These are phyloP conservation scores for Crepidodera aurea DNA, from an alignment of 2,888 invertebrate species.

Conservation along the genomic window DNA sequence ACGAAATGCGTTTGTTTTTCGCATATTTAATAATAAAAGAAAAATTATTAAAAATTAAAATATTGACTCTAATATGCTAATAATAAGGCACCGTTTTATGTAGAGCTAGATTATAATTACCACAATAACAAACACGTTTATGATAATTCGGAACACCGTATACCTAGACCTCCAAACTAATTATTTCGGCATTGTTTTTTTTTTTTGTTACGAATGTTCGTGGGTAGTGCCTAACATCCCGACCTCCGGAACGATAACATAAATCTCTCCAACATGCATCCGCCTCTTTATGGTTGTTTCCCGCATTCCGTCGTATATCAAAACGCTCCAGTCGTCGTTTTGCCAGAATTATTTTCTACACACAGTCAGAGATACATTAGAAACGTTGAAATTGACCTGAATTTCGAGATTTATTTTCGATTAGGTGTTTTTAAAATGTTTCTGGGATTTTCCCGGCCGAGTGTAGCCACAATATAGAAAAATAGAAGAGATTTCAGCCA, in stretches of 20 bases:
- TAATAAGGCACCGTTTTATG: no score
- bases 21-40: no score
- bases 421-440: no score
- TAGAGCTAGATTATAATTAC: no score
- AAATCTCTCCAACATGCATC: slow-evolving; percentile 31
- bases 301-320: slow-evolving; percentile 19
- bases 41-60: no score
- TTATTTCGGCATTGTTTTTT: background rate
- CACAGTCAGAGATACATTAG: background rate
- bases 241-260: slow-evolving; percentile 14
- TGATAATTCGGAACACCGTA: background rate
- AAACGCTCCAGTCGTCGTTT: background rate
- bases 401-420: background rate
- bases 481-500: no score
- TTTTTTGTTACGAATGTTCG: background rate
- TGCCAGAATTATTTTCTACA: slow-evolving; percentile 15
- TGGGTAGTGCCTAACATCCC: slow-evolving; percentile 25
- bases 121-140: no score
- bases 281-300: slow-evolving; percentile 28
- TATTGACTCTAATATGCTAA: no score
- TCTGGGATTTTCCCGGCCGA: no score
- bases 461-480: no score
- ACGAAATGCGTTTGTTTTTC: no score
- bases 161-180: background rate
- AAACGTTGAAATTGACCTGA: background rate